Evolutionary conservation across 2,113 vertebrate genomes (phyloP).

Genomic region (Aramus guarauna): DNA sequence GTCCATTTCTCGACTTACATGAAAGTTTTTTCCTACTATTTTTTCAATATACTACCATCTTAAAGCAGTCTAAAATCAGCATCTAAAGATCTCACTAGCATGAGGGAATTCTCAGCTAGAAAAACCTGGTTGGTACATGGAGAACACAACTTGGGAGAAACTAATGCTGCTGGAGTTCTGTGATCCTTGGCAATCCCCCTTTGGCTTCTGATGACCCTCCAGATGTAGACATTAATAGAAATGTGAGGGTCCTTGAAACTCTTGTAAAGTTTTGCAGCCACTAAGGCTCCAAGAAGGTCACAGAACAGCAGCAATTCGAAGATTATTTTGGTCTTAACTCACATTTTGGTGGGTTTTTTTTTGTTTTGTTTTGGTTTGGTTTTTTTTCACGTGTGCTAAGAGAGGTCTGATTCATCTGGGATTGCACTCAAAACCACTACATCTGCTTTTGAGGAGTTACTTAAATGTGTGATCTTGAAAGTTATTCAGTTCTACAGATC

Average conservation of each 20-base stretch:
- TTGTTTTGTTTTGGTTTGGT: background rate
- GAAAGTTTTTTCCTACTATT: background rate
- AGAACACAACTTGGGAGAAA: background rate
- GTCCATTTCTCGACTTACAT: background rate
- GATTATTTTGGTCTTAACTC: background rate
- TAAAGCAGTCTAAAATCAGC: background rate
- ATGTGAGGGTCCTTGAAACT: background rate
- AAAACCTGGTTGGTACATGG: background rate
- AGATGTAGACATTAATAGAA: rapidly evolving
- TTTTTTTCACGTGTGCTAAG: background rate
- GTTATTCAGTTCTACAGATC: background rate
- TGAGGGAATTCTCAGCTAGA: background rate
- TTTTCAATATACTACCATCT: background rate
- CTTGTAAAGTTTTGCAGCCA: background rate
- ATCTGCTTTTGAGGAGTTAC: background rate
- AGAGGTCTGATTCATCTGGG: background rate
- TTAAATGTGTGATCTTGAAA: background rate
- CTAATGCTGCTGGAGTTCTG: background rate
- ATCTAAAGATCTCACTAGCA: background rate
- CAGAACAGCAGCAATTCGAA: background rate
- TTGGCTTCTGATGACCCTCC: background rate
- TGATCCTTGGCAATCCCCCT: background rate
- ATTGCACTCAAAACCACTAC: background rate
- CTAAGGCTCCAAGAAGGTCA: background rate
- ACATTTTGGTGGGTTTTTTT: background rate